Base-by-base conservation (phyloP, 1,140 invertebrate genomes). In the Drosophila guanche region DNA sequence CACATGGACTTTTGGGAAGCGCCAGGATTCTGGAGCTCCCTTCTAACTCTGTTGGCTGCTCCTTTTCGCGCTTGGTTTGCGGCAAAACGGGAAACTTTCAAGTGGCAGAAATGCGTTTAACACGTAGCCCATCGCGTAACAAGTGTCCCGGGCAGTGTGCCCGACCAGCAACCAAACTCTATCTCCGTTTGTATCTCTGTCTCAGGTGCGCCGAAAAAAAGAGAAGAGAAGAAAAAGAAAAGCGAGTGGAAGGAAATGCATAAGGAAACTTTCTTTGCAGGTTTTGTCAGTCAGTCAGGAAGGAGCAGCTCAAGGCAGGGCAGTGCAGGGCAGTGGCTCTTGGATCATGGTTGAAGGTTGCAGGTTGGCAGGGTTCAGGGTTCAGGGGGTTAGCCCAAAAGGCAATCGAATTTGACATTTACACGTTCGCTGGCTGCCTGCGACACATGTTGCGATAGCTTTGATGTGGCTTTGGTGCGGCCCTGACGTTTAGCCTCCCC, bases 21-120 rank as follows among this genome's bases (percentile, higher is more conserved):
- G 41, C 59, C 10, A 81, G 67, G 67, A 62, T 83, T n/a, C n/a
- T n/a, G n/a, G n/a, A n/a, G n/a, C n/a, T n/a, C n/a, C n/a, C n/a
- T n/a, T n/a, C 1, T 27, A 3, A 6, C 7, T 20, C 27, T 22
- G 4, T 16, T 6, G 5, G 16, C 52, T 48, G n/a, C 47, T 45
- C 48, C 23, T 42, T 25, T 55, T 37, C 10, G 14, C 43, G 10
- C 23, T 50, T 22, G 20, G 53, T 25, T 56, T 23, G 53, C 40
- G 23, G 33, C 16, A 16, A 53, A 20, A 20, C 16, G 16, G 43
- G 50, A 74, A 74, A 74, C 58, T 81, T 81, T 83, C 62, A 69
- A 78, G 74, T 74, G 69, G 74, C 80, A 72, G 79, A 78, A 81
- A 83, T 81, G 75, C 79, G 79, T 78, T 83, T 83, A 81, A 69